Percentiles rank a stretch among this genome's conserved stretches.
These are phyloP conservation scores for Tangara arthus DNA, from an alignment of 2,797 vertebrate species.

Conservation along the genomic window DNA sequence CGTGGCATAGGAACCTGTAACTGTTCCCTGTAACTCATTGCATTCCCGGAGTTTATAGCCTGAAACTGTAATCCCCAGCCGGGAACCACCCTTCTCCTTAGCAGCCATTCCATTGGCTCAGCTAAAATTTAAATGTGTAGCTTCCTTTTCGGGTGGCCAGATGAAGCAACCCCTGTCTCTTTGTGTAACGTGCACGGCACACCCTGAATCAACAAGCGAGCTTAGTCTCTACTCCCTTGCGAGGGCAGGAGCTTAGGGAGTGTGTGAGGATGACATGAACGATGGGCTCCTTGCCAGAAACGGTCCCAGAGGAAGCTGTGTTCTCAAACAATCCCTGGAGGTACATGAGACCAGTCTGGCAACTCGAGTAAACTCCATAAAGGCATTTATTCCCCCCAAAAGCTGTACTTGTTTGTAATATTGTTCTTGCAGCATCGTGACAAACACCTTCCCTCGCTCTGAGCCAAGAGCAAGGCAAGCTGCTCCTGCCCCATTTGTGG, in stretches of 20 bases:
- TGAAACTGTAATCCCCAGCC: neutral
- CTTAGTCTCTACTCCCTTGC: fast-evolving
- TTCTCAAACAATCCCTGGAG: neutral
- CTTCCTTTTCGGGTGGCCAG: neutral
- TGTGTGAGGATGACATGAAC: neutral
- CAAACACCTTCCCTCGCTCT: fast-evolving
- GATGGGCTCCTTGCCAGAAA: neutral
- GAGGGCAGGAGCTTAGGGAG: neutral
- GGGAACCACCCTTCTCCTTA: neutral
- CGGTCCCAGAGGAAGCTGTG: neutral
- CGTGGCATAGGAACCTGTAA: fast-evolving
- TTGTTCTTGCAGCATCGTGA: neutral
- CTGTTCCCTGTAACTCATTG: neutral
- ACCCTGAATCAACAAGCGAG: neutral
- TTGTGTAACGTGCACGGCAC: neutral
- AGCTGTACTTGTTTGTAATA: neutral
- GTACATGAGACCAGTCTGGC: neutral
- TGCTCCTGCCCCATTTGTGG: fast-evolving
- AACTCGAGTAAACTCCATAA: neutral
- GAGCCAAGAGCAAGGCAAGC: neutral
- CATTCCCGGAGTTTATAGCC: neutral
- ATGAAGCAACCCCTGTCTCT: neutral
- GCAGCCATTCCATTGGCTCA: neutral
- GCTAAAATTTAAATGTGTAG: neutral
- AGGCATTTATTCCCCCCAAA: neutral